Conservation (phyloP, 2,888 invertebrate genomes). For the Helleia helle region DNA sequence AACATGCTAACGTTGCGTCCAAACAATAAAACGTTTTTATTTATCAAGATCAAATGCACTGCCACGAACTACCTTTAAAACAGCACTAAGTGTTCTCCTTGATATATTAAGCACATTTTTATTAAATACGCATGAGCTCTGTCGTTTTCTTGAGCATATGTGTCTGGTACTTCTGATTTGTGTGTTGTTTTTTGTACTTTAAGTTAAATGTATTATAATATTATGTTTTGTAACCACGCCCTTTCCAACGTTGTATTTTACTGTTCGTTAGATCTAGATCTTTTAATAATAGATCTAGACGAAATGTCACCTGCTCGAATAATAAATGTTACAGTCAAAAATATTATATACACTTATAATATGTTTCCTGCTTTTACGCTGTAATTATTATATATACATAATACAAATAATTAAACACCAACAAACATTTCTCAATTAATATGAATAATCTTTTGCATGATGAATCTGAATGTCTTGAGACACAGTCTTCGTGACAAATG, state of each 20-base stretch:
- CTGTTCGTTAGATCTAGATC: neutral
- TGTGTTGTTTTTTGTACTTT: slow-evolving; percentile 24
- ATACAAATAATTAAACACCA: too few species aligned
- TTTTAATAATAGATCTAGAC: slow-evolving; percentile 3
- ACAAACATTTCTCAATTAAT: neutral
- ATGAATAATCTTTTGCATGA: neutral
- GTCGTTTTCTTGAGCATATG: slow-evolving; percentile 28
- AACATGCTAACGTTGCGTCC: slow-evolving; percentile 35
- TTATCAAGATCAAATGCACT: slow-evolving; percentile 42
- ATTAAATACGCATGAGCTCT: slow-evolving; percentile 46
- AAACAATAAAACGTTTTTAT: slow-evolving; percentile 32
- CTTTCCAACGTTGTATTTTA: slow-evolving; percentile 4
- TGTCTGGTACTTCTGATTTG: slow-evolving; percentile 16
- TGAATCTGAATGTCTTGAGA: too few species aligned
- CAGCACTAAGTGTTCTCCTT: slow-evolving; percentile 61
- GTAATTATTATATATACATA: too few species aligned
- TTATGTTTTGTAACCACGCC: slow-evolving; percentile 11
- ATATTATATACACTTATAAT: neutral
- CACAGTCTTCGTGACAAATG: too few species aligned
- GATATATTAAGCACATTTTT: slow-evolving; percentile 43
- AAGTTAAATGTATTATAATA: slow-evolving; percentile 19
- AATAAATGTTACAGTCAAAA: neutral
- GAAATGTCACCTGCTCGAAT: neutral
- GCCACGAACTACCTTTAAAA: slow-evolving; percentile 41
- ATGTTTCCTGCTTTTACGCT: neutral